phyloP scores from a whole-genome alignment of 2,888 invertebrate genomes.

The Poecilus cupreus region DNA sequence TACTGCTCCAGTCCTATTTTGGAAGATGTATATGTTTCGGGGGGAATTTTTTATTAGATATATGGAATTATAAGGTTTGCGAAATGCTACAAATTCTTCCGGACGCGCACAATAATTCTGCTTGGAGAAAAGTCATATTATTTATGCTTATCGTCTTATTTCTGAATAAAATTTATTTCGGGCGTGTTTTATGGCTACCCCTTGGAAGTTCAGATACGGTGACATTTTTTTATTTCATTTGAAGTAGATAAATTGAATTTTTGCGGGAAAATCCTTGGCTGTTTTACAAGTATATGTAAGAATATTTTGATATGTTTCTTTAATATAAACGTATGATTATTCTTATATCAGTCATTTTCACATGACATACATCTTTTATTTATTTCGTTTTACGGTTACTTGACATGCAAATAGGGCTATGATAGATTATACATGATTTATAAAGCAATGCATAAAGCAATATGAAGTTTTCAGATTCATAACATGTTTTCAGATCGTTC shows the following conservation, averaged over 20 bases:
- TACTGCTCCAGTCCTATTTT: background rate
- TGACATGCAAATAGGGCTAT: conserved; percentile 2
- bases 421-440: conserved; percentile 12
- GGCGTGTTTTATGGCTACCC: background rate
- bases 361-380: conserved; percentile 22
- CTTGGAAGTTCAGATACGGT: background rate
- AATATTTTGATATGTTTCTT: background rate
- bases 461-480: background rate
- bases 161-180: background rate
- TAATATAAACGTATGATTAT: background rate
- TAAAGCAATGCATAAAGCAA: background rate
- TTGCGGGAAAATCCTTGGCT: background rate
- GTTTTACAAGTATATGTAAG: background rate
- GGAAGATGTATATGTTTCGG: conserved; percentile 6
- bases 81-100: conserved; percentile 9
- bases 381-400: background rate
- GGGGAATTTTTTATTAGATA: conserved; percentile 1
- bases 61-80: conserved; percentile 2
- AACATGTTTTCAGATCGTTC: background rate
- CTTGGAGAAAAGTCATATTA: background rate
- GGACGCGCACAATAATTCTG: background rate
- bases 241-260: background rate
- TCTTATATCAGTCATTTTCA: conserved; percentile 8
- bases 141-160: conserved; percentile 5
- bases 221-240: background rate